A percentile compares a stretch with the other conserved stretches of the same genome.
Conservation (phyloP, 2,113 vertebrate species). For the Megaceryle torquata region DNA sequence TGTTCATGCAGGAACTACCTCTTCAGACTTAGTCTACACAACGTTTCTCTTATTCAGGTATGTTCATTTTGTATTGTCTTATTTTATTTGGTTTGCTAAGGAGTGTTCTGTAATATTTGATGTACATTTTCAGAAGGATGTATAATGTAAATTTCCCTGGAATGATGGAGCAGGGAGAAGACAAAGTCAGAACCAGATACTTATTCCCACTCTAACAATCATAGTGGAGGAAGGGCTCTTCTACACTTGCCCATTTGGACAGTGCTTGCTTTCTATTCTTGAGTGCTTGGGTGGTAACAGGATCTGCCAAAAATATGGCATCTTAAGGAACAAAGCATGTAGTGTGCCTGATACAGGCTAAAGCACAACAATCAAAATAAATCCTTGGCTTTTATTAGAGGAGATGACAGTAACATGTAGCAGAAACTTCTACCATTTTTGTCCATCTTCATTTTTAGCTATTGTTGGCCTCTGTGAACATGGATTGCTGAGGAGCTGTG, state of each 20-base stretch:
- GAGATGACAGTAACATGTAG: not conserved
- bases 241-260: not conserved
- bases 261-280: not conserved
- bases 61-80: conserved; percentile 13
- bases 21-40: conserved; percentile 94
- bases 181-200: not conserved
- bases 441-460: conserved; percentile 1
- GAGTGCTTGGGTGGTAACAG: not conserved
- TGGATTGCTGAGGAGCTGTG: not conserved
- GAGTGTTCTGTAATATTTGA: not conserved
- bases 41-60: conserved; percentile 95
- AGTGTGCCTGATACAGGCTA: conserved; percentile 17
- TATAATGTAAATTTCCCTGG: conserved; percentile 13
- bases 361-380: conserved; percentile 25
- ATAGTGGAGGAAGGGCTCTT: not conserved
- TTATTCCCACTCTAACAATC: not conserved
- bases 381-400: conserved; percentile 9
- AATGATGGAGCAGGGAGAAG: not conserved
- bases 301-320: conserved; percentile 16
- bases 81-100: conserved; percentile 29
- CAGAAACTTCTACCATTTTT: conserved; percentile 13
- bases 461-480: not conserved
- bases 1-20: conserved; percentile 90
- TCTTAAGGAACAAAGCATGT: conserved; percentile 11
- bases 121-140: not conserved